Evolutionary conservation across 2,797 vertebrate genomes (phyloP), one percentile per base, ranked within the genome.

Genomic region (Molothrus aeneus): DNA sequence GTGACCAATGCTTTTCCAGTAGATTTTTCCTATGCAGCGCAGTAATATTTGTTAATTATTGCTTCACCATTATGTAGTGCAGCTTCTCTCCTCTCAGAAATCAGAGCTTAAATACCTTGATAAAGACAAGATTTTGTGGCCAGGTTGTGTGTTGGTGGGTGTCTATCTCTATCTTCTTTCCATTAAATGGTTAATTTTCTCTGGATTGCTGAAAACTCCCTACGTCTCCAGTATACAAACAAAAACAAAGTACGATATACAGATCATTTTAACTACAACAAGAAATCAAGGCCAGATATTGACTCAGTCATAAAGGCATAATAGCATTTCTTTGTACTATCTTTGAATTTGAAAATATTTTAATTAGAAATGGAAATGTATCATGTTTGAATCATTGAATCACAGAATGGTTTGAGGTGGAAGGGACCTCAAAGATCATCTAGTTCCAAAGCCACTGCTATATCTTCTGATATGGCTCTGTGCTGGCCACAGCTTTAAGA

Each of bases 361-460:
- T 17, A 10, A 56, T 42, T 20, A 34, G n/a, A 72, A 86, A 77
- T 28, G 6, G 18, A 80, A 69, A 91, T 53, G 11, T 28, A 13
- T 10, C 9, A 6, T 51, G 22, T 56, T 80, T 24, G 10, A 79
- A 50, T 50, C 28, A 40, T 7, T 57, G 17, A 86, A 32, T 50
- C 24, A 28, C 16, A n/a, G n/a, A 77, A 53, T 29, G 10, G 2
- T 38, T 53, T 60, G 12, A 2, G 12, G 13, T 42, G 20, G 24
- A 61, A 61, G 11, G 19, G 7, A 17, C 9, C 22, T 53, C 13
- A 53, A 45, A 45, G 3, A 10, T 15, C 3, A 43, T 20, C 19
- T 24, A n/a, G 4, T 24, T 40, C 29, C 29, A n/a, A 5, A 5
- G 2, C 6, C 7, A 4, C 6, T 20, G 11, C 29, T 5, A 5